Evolutionary conservation across 2,797 vertebrate genomes (phyloP).

Genomic region (Spinus pinus): DNA sequence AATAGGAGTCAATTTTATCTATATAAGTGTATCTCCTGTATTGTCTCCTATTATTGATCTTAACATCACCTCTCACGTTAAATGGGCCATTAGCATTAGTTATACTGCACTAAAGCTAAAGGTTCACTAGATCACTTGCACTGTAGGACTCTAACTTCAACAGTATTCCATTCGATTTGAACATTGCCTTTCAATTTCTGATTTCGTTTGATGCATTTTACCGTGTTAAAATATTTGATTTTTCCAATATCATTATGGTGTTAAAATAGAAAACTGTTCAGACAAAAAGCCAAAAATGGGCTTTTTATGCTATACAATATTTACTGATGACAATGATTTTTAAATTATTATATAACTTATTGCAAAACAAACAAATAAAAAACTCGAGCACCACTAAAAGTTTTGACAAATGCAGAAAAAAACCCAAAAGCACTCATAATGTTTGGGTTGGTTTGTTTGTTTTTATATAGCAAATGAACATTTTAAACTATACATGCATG

Average conservation of each 20-base stretch:
- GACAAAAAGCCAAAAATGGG: not conserved
- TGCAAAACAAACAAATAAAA: not conserved
- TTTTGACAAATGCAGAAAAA: not conserved
- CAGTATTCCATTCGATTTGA: not conserved
- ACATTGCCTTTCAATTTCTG: not conserved
- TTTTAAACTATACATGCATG: rapidly evolving
- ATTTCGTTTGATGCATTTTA: not conserved
- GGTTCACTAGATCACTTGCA: not conserved
- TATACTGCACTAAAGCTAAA: not conserved
- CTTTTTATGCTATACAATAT: not conserved
- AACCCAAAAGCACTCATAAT: not conserved
- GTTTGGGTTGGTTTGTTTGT: rapidly evolving
- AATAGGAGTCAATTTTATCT: not conserved
- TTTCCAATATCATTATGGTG: not conserved
- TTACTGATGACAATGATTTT: not conserved
- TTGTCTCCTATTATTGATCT: not conserved
- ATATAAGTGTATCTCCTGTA: not conserved
- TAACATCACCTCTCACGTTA: not conserved
- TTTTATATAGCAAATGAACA: not conserved
- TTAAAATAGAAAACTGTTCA: not conserved
- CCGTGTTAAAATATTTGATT: not conserved
- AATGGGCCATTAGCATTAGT: not conserved
- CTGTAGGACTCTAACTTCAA: not conserved
- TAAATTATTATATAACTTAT: not conserved
- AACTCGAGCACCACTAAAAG: not conserved